Percentiles rank a stretch among this genome's conserved stretches.
phyloP scores from a whole-genome alignment of 2,888 invertebrate genomes.

The Acrocera orbiculus region DNA sequence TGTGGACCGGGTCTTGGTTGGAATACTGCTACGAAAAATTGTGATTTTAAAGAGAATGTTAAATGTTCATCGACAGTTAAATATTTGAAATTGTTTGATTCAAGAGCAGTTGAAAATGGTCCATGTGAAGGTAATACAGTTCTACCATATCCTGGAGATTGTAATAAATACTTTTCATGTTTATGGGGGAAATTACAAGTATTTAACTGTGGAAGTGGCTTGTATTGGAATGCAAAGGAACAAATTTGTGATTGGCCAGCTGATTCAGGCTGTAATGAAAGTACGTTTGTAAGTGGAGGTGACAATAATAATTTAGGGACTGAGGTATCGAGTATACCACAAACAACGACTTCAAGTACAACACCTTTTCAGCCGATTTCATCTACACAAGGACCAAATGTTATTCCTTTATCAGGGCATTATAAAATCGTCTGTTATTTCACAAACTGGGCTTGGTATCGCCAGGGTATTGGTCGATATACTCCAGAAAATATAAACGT shows the following conservation, averaged over 20 bases:
- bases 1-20: constrained; percentile 65
- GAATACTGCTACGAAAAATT: constrained; percentile 45
- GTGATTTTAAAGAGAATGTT: constrained; percentile 55
- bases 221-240: constrained; percentile 53
- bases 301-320: constrained; percentile 7
- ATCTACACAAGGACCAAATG: constrained; percentile 22
- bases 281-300: constrained; percentile 6
- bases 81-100: constrained; percentile 21
- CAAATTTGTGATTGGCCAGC: constrained; percentile 58
- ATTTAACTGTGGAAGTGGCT: constrained; percentile 50
- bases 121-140: constrained; percentile 46
- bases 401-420: constrained; percentile 40
- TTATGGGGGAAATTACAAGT: constrained; percentile 59
- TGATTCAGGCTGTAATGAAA: constrained; percentile 38
- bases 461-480: constrained; percentile 64
- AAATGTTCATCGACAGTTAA: constrained; percentile 35
- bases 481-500: constrained; percentile 74
- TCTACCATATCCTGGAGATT: constrained; percentile 47
- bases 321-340: constrained; percentile 10
- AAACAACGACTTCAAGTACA: constrained; percentile 17
- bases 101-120: constrained; percentile 29
- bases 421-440: constrained; percentile 80
- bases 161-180: constrained; percentile 57
- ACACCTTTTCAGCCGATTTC: constrained; percentile 22
- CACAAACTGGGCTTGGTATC: constrained; percentile 89